Conservation (phyloP, 2,797 vertebrate genomes). For the Distichodus sexfasciatus region DNA sequence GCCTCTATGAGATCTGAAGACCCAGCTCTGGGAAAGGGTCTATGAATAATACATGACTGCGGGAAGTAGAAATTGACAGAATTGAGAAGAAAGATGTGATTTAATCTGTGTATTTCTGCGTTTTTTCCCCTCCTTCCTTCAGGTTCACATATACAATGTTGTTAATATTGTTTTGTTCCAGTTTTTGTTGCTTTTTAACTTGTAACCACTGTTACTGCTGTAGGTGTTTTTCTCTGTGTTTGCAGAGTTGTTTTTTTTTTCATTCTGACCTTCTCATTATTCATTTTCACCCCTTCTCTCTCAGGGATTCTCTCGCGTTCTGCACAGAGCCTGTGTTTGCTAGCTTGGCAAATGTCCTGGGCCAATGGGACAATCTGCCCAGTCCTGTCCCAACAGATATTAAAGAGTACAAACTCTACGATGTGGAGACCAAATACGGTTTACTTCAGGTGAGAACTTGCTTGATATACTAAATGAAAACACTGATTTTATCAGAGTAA, state of each 20-base stretch:
- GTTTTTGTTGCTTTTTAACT: neutral
- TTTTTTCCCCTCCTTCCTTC: neutral
- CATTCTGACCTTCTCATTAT: neutral
- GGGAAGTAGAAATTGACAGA: neutral
- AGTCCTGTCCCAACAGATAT: slow-evolving; percentile 88
- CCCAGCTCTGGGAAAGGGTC: slow-evolving; percentile 9
- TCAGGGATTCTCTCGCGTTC: slow-evolving; percentile 95
- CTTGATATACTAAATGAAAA: too few relatives aligned
- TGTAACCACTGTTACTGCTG: neutral
- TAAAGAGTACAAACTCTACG: slow-evolving; percentile 95
- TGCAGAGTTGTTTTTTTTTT: neutral
- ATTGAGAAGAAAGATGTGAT: neutral
- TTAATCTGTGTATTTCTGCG: neutral
- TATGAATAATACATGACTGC: slow-evolving; percentile 53
- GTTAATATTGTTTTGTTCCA: neutral
- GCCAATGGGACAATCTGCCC: slow-evolving; percentile 94
- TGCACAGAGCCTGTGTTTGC: slow-evolving; percentile 97
- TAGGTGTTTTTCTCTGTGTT: neutral
- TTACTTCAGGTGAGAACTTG: slow-evolving; percentile 94
- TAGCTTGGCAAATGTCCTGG: slow-evolving; percentile 94
- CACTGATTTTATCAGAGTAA: too few relatives aligned
- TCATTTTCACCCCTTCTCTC: slow-evolving; percentile 44
- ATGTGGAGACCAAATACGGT: slow-evolving; percentile 97
- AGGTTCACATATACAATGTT: neutral
- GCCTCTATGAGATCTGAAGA: slow-evolving; percentile 43